phyloP scores from a whole-genome alignment of 2,888 invertebrate genomes.

The Crematogaster levior region DNA sequence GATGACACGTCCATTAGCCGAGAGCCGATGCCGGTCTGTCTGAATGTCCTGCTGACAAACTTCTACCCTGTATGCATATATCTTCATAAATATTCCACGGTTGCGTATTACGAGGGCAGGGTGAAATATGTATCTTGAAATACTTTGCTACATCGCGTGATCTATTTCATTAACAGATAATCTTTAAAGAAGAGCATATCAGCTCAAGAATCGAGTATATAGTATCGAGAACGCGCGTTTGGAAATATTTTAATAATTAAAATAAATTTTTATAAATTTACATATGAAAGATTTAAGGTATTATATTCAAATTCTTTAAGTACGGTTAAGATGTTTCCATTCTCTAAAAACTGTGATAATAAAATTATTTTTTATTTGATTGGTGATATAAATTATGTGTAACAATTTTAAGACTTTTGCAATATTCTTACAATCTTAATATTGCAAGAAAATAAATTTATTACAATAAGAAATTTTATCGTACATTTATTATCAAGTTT shows the following conservation, averaged over 20 bases:
- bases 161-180: background rate
- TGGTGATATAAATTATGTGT: background rate
- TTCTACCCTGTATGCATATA: conserved; percentile 35
- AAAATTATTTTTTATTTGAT: background rate
- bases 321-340: background rate
- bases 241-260: background rate
- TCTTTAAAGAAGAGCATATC: background rate
- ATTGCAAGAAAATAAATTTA: background rate
- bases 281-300: background rate
- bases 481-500: background rate
- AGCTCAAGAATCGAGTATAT: too few species aligned
- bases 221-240: background rate
- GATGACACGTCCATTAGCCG: conserved; percentile 72
- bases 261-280: background rate
- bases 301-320: background rate
- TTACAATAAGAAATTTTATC: background rate
- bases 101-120: conserved; percentile 12
- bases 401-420: background rate
- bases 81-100: conserved; percentile 60
- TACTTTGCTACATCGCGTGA: background rate
- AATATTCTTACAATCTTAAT: background rate
- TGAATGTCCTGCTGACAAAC: conserved; percentile 37
- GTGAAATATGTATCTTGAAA: conserved; percentile 7
- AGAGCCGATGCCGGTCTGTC: conserved; percentile 34
- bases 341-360: background rate